A percentile compares a stretch with the other conserved stretches of the same genome.
Conservation (phyloP, 2,797 vertebrate genomes). For the Chanos chanos region DNA sequence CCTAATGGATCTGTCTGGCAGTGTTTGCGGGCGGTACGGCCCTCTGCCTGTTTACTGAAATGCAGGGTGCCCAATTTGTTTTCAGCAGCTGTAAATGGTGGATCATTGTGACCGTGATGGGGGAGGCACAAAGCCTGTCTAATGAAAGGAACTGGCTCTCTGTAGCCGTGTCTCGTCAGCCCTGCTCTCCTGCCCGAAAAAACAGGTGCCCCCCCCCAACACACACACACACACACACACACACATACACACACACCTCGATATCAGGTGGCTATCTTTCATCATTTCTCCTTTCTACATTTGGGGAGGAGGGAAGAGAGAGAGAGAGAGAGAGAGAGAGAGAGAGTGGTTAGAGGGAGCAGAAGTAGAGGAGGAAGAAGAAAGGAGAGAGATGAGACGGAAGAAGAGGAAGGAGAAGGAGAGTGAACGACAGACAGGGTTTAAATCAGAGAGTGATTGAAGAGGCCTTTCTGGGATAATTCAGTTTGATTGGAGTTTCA, state of each 20-base stretch:
- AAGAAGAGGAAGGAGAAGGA: background rate
- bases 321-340: slow-evolving; percentile 8
- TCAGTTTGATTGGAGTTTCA: slow-evolving; percentile 82
- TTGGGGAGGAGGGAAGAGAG: slow-evolving; percentile 4
- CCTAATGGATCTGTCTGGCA: slow-evolving; percentile 37
- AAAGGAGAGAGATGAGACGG: slow-evolving; percentile 32
- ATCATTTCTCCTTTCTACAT: slow-evolving; percentile 38
- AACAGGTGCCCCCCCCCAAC: slow-evolving; percentile 53
- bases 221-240: no score
- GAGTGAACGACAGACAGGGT: slow-evolving; percentile 59
- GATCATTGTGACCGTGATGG: slow-evolving; percentile 46
- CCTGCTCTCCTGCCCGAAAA: slow-evolving; percentile 31
- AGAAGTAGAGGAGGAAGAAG: slow-evolving; percentile 1
- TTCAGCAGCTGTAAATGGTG: slow-evolving; percentile 53
- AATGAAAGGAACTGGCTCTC: slow-evolving; percentile 50
- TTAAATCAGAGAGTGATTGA: slow-evolving; percentile 77
- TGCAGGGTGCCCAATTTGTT: slow-evolving; percentile 50
- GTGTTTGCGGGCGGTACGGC: slow-evolving; percentile 34
- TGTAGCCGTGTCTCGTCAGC: slow-evolving; percentile 42
- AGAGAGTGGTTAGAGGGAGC: slow-evolving; percentile 29
- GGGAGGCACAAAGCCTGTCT: slow-evolving; percentile 48
- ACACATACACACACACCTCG: no score
- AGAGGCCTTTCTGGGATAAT: slow-evolving; percentile 78
- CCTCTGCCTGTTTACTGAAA: slow-evolving; percentile 44
- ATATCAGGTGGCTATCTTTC: slow-evolving; percentile 55